Evolutionary conservation across 2,888 invertebrate species (phyloP), one percentile per base, ranked within the genome.

Genomic region (Iselma pallidipennis): DNA sequence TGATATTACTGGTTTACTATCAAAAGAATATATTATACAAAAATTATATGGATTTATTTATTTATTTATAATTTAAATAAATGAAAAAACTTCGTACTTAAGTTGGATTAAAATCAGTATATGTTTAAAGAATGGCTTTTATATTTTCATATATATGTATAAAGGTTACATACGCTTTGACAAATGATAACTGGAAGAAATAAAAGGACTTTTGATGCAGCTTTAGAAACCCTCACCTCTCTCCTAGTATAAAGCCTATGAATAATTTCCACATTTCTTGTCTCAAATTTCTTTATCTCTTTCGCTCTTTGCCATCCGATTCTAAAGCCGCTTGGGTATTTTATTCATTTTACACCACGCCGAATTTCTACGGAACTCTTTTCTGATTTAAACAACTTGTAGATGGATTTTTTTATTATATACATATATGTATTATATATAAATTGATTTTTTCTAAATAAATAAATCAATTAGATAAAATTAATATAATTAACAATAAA

Each of bases 191-290:
- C 75, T 71, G 75, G 68, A 67, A 74, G 72, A 76, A 77, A 78
- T 78, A 78, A 78, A 76, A 75, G 72, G 72, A 76, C 71, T 77
- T 75, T 71, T 75, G 77, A 76, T 76, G 76, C 76, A 68, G 72
- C 71, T 73, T 68, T 70, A 68, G 74, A 76, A 76, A 75, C 74
- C 75, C 72, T 70, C 75, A 76, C 76, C 75, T 76, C 74, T 76
- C 74, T 71, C 68, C 70, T 71, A 73, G 73, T 73, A 74, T 78
- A 78, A 78, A 78, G 78, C 78, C 78, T 77, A 78, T 80, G 80
- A 80, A 80, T 80, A 79, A 80, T 79, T 79, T 78, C 76, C 76
- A 77, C 78, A 78, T 79, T 79, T 79, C 77, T 77, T 78, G 75
- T 77, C 77, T 79, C 77, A 76, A 78, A 77, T 78, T 76, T 78